phyloP scores from a whole-genome alignment of 2,113 vertebrate genomes.

The Micronisus gabar region DNA sequence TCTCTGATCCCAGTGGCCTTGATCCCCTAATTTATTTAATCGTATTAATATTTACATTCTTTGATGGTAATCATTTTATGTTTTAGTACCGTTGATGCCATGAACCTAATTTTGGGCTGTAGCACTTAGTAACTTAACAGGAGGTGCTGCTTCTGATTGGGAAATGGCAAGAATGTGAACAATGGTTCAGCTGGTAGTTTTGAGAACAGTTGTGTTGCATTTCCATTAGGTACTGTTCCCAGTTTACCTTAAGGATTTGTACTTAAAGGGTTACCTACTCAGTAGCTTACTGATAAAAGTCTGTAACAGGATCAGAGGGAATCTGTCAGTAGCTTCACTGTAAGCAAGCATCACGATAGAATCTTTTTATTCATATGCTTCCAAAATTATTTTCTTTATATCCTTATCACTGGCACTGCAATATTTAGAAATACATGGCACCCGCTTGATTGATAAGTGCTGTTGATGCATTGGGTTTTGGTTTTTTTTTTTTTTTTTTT shows the following conservation, averaged over 20 bases:
- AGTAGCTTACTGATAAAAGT: neutral
- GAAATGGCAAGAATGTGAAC: neutral
- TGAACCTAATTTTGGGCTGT: neutral
- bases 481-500: neutral
- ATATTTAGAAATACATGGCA: neutral
- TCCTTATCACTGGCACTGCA: neutral
- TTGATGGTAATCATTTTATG: neutral
- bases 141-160: neutral
- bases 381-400: neutral
- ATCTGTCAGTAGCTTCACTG: neutral
- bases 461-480: neutral
- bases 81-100: neutral
- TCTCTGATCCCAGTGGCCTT: neutral
- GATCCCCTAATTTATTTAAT: too few relatives aligned
- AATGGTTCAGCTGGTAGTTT: neutral
- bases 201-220: neutral
- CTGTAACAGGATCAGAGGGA: neutral
- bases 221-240: neutral
- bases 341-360: neutral
- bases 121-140: neutral
- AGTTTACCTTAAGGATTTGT: neutral
- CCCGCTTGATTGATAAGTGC: neutral
- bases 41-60: neutral
- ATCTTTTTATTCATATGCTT: neutral
- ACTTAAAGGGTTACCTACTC: neutral